phyloP scores from a whole-genome alignment of 2,113 vertebrate species.

The Tachycineta bicolor region DNA sequence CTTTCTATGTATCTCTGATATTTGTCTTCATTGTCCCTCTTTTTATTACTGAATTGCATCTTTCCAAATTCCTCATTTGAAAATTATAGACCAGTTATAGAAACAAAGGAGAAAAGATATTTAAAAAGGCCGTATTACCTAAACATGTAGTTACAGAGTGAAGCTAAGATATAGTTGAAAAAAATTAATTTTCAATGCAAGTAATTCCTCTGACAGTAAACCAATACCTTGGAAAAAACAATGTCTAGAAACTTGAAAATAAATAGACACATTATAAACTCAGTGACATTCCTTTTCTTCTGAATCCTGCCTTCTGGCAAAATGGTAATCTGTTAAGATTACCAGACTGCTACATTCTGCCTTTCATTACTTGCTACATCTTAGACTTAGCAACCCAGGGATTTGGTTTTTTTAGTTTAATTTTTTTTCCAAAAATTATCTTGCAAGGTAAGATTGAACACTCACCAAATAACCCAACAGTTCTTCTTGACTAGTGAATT shows the following conservation, averaged over 20 bases:
- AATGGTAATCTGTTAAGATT: background rate
- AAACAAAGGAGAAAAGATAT: background rate
- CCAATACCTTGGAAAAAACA: background rate
- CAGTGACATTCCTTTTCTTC: background rate
- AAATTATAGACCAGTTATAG: background rate
- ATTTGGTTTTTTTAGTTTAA: background rate
- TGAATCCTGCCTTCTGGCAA: background rate
- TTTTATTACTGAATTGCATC: background rate
- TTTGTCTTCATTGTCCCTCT: background rate
- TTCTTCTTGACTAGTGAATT: constrained; percentile 44
- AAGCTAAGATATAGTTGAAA: background rate
- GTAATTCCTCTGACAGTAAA: background rate
- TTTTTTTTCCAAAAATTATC: background rate
- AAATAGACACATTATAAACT: background rate
- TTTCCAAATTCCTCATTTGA: background rate
- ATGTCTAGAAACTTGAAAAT: background rate
- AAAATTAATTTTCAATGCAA: background rate
- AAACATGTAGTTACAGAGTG: background rate
- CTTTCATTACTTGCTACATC: background rate
- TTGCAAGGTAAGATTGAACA: background rate
- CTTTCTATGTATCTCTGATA: background rate
- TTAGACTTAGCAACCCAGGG: background rate
- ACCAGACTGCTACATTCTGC: background rate
- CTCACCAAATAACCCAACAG: constrained; percentile 54
- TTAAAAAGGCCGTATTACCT: background rate